Evolutionary conservation across 2,113 vertebrate species (phyloP), one percentile per base, ranked within the genome.

Genomic region (Leiothrix lutea): DNA sequence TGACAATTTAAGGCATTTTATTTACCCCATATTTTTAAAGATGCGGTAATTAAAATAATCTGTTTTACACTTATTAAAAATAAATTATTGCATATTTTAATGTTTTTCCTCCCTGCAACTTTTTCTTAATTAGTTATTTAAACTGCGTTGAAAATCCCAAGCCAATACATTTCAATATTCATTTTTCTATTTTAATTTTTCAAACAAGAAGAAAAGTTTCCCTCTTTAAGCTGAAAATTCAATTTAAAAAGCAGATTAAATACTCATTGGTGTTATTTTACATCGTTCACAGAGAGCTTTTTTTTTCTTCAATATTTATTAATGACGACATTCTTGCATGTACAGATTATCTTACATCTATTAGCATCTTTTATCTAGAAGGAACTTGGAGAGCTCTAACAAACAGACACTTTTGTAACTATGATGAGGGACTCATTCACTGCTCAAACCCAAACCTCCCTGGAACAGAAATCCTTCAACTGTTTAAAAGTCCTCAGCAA

Each of bases 51-150:
- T 97, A 97, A 97, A 97, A 96, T 97, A 97, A 97, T 97, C 95
- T 97, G 92, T 77, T 97, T 95, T 97, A 95, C 80, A 80, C 94
- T 97, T 97, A 97, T 97, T 97, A 97, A 97, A 97, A 97, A 97
- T 97, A 97, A 97, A 97, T 97, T 97, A 97, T 96, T 97, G 95
- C 96, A 97, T 96, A 96, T 97, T 97, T 97, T 96, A 97, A 97
- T 96, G 96, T 95, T 96, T 96, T 97, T 97, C 93, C 91, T 97
- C 95, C 90, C 92, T 95, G 93, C 90, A 97, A 97, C 94, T 97
- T 97, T 97, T 97, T 95, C 96, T 97, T 97, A 97, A 97, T 97
- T 97, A 97, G 97, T 97, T 97, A 97, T 96, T 97, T 96, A 97
- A 97, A 97, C 95, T 97, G 97, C 4, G 1, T 93, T 96, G 94